A percentile compares a stretch with the other conserved stretches of the same genome.
phyloP scores from a whole-genome alignment of 2,113 vertebrate genomes.

The Cinclus mexicanus region DNA sequence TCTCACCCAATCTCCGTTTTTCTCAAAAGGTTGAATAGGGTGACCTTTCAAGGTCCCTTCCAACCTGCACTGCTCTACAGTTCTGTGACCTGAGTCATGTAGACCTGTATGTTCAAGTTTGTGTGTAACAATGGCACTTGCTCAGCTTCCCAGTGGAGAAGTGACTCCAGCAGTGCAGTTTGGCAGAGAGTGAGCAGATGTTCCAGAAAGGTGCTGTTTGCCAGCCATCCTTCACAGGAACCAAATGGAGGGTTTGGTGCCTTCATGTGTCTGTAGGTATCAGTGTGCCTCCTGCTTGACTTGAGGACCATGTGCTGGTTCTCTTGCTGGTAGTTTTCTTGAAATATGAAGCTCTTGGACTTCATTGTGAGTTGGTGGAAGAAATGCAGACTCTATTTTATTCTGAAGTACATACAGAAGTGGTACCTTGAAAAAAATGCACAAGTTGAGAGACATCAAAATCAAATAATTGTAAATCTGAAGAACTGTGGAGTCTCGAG shows the following conservation, averaged over 20 bases:
- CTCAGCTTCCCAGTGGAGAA: not conserved
- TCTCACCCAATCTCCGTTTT: not conserved
- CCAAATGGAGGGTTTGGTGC: accelerated
- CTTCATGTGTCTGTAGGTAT: not conserved
- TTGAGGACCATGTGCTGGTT: not conserved
- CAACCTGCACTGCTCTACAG: accelerated
- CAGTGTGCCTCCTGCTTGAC: not conserved
- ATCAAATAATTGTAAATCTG: not conserved
- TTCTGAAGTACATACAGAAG: not conserved
- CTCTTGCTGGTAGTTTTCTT: not conserved
- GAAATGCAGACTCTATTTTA: not conserved
- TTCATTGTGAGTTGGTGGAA: not conserved
- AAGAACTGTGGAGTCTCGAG: accelerated
- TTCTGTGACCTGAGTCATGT: not conserved
- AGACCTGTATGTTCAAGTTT: accelerated
- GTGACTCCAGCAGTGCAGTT: not conserved
- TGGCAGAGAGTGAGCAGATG: accelerated
- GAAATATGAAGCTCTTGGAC: not conserved
- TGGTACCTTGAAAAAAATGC: not conserved
- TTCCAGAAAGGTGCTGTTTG: not conserved
- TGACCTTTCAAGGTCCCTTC: not conserved
- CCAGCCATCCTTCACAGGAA: not conserved
- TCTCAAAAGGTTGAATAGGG: not conserved
- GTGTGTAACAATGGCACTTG: not conserved
- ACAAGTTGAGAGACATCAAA: not conserved